Conservation (phyloP, 2,113 vertebrate species). For the Trinectes maculatus region DNA sequence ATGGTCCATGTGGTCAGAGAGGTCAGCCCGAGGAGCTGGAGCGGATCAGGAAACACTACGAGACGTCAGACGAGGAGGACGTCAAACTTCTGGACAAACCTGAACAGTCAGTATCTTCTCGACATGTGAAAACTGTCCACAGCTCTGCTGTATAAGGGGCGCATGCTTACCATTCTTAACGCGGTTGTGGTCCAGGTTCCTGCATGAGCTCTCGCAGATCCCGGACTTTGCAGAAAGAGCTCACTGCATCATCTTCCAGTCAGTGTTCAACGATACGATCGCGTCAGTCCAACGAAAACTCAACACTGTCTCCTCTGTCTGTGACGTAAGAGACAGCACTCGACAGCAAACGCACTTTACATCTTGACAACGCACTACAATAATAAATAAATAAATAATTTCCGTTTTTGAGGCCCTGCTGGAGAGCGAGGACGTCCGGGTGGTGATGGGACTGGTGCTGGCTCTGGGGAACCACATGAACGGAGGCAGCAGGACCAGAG, state of each 20-base stretch:
- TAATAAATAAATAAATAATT: no score
- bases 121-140: no score
- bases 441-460: slow-evolving; percentile 91
- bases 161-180: background rate
- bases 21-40: slow-evolving; percentile 92
- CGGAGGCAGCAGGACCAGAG: slow-evolving; percentile 90
- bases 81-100: slow-evolving; percentile 95
- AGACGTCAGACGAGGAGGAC: slow-evolving; percentile 89
- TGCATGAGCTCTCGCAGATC: slow-evolving; percentile 94
- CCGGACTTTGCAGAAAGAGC: slow-evolving; percentile 91
- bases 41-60: slow-evolving; percentile 89
- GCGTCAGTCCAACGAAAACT: slow-evolving; percentile 86
- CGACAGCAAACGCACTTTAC: background rate
- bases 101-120: slow-evolving; percentile 89
- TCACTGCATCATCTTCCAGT: slow-evolving; percentile 92
- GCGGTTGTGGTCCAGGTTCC: slow-evolving; percentile 83
- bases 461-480: slow-evolving; percentile 99
- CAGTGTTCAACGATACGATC: slow-evolving; percentile 88
- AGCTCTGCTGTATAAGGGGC: no score
- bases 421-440: slow-evolving; percentile 84
- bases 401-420: slow-evolving; percentile 82
- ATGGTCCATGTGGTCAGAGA: slow-evolving; percentile 82
- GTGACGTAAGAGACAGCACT: slow-evolving; percentile 80
- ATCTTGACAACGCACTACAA: background rate
- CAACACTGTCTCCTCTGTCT: slow-evolving; percentile 85